phyloP scores from a whole-genome alignment of 37 sponge, comb jelly and placozoan species.

The Sycon ciliatum region DNA sequence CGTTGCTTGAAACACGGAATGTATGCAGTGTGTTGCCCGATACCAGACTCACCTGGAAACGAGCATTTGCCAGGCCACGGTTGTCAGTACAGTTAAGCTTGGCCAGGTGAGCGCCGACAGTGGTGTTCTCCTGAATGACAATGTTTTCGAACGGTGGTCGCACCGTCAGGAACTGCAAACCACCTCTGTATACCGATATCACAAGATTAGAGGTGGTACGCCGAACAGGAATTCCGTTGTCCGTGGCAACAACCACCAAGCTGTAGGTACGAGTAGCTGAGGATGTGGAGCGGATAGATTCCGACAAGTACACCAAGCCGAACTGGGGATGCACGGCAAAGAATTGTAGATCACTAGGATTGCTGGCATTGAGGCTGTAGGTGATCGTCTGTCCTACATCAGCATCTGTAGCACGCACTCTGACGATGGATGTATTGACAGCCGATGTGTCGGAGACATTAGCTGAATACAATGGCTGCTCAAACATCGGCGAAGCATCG shows the following conservation, averaged over 20 bases:
- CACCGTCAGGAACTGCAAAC: too few relatives aligned
- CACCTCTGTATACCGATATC: too few relatives aligned
- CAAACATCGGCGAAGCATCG: neutral
- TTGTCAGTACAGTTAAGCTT: too few relatives aligned
- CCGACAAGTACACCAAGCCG: neutral
- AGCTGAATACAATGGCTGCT: neutral
- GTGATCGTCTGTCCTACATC: neutral
- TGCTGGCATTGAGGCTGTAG: neutral
- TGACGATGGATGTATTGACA: neutral
- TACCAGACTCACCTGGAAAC: slow-evolving; percentile 17
- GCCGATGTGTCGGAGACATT: neutral
- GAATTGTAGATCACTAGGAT: neutral
- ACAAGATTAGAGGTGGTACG: slow-evolving; percentile 2
- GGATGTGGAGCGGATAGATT: neutral
- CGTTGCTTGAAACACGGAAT: too few relatives aligned
- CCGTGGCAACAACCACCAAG: neutral
- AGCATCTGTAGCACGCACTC: neutral
- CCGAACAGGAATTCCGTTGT: neutral
- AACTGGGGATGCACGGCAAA: too few relatives aligned
- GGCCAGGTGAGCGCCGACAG: slow-evolving; percentile 20
- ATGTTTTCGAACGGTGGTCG: too few relatives aligned
- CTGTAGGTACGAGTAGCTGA: neutral
- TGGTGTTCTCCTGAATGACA: too few relatives aligned
- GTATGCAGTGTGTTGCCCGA: too few relatives aligned
- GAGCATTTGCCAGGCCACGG: slow-evolving; percentile 40